Percentiles rank a stretch among this genome's conserved stretches.
Conservation (phyloP, 2,888 invertebrate genomes). For the Cancer borealis region DNA sequence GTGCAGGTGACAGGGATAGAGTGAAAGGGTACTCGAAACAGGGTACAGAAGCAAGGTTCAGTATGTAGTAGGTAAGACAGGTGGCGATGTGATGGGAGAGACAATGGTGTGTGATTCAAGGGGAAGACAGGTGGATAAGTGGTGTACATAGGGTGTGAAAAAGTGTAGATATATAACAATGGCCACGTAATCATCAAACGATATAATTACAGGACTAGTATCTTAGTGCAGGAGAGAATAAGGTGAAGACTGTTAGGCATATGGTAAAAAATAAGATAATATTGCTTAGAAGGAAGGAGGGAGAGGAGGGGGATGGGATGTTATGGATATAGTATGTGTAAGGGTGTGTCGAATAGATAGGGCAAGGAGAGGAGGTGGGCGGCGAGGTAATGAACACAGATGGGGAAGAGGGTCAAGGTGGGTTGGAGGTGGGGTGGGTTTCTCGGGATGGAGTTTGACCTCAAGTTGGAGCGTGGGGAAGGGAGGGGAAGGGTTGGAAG, state of each 20-base stretch:
- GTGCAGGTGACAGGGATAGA: not conserved
- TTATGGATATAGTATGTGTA: not conserved
- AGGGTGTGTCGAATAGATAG: not conserved
- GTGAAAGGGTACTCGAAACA: not conserved
- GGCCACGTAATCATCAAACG: not conserved
- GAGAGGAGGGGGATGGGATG: not conserved
- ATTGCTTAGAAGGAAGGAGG: not conserved
- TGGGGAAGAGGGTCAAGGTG: not conserved
- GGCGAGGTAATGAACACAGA: not conserved
- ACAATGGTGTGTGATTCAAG: not conserved
- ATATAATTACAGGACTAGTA: not conserved
- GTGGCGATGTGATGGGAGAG: not conserved
- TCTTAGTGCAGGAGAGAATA: not conserved
- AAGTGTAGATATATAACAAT: not conserved
- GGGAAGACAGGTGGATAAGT: not conserved
- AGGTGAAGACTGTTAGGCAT: not conserved
- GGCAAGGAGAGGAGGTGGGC: not conserved
- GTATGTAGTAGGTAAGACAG: not conserved
- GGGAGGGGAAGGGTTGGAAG: not conserved
- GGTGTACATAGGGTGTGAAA: not conserved
- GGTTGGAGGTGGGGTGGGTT: not conserved
- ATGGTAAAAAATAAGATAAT: not conserved
- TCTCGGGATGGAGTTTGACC: too few relatives aligned
- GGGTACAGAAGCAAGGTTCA: not conserved
- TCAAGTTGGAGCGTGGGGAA: not conserved